Percentiles rank a stretch among this genome's conserved stretches.
These are phyloP conservation scores for Lepidotrigona ventralis DNA, from an alignment of 1,140 invertebrate genomes.

Conservation along the genomic window DNA sequence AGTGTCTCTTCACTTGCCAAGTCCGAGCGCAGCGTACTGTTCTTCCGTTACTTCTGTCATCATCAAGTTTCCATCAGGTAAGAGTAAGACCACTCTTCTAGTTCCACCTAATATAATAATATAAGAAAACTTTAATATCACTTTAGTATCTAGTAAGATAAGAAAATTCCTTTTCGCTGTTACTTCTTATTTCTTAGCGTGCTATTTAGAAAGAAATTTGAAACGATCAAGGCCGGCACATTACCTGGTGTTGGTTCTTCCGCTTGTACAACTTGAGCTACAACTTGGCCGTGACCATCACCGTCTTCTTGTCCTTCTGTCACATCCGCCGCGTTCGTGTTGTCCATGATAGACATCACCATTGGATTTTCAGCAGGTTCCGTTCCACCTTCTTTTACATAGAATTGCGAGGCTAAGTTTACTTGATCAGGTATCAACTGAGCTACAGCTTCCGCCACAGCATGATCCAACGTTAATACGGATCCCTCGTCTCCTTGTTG, in stretches of 20 bases:
- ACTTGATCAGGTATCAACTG: slow-evolving; percentile 79
- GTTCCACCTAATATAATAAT: slow-evolving; percentile 84
- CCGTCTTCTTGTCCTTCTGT: slow-evolving; percentile 69
- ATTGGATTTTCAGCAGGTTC: slow-evolving; percentile 75
- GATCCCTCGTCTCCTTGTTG: slow-evolving; percentile 83
- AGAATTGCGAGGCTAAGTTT: slow-evolving; percentile 79
- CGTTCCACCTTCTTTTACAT: slow-evolving; percentile 81
- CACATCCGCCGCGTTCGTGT: slow-evolving; percentile 61
- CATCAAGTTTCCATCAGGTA: slow-evolving; percentile 90
- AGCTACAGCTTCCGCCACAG: slow-evolving; percentile 82
- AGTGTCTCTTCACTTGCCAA: slow-evolving; percentile 80
- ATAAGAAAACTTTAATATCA: slow-evolving; percentile 6
- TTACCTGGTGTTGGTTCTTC: slow-evolving; percentile 89
- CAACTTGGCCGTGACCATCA: slow-evolving; percentile 85
- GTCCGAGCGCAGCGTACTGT: slow-evolving; percentile 87
- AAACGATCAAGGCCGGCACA: neutral
- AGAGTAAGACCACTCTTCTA: slow-evolving; percentile 87
- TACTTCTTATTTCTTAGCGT: neutral
- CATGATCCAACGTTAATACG: slow-evolving; percentile 83
- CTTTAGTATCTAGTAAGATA: too few relatives aligned
- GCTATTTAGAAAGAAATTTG: neutral
- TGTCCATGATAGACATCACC: slow-evolving; percentile 80
- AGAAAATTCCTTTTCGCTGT: neutral
- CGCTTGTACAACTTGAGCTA: slow-evolving; percentile 90
- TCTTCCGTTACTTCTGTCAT: slow-evolving; percentile 92